A percentile compares a stretch with the other conserved stretches of the same genome.
phyloP scores from a whole-genome alignment of 2,888 invertebrate species.

The Melanostoma mellinum region DNA sequence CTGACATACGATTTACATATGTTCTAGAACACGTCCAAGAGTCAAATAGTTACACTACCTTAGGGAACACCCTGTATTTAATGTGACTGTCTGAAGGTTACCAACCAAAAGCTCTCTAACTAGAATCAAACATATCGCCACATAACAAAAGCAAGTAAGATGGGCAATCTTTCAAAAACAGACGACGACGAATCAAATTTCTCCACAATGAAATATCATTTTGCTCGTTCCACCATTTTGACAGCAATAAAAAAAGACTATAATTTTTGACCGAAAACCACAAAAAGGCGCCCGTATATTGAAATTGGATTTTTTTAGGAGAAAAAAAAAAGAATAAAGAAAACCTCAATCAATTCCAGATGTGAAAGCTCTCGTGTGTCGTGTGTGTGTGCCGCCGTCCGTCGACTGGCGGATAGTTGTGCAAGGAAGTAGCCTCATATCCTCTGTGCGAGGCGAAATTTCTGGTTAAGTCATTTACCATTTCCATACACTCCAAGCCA shows the following conservation, averaged over 20 bases:
- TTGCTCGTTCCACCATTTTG: constrained; percentile 1
- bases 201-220: background rate
- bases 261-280: constrained; percentile 7
- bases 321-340: background rate
- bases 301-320: background rate
- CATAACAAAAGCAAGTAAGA: no score
- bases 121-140: no score
- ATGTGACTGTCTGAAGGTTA: no score
- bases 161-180: no score
- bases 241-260: constrained; percentile 4
- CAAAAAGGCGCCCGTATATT: background rate
- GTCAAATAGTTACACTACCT: no score
- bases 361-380: constrained; percentile 45
- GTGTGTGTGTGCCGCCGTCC: constrained; percentile 19
- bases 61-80: no score
- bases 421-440: constrained; percentile 48
- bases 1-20: no score
- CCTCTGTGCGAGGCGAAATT: constrained; percentile 32
- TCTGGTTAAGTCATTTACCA: constrained; percentile 40
- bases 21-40: no score
- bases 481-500: constrained; percentile 28
- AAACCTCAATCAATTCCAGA: constrained; percentile 36
- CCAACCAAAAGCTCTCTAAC: no score
- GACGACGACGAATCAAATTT: no score
- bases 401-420: constrained; percentile 1